A percentile compares a stretch with the other conserved stretches of the same genome.
phyloP scores from a whole-genome alignment of 37 sponge, comb jelly and placozoan species.

The Aplysina aerophoba region DNA sequence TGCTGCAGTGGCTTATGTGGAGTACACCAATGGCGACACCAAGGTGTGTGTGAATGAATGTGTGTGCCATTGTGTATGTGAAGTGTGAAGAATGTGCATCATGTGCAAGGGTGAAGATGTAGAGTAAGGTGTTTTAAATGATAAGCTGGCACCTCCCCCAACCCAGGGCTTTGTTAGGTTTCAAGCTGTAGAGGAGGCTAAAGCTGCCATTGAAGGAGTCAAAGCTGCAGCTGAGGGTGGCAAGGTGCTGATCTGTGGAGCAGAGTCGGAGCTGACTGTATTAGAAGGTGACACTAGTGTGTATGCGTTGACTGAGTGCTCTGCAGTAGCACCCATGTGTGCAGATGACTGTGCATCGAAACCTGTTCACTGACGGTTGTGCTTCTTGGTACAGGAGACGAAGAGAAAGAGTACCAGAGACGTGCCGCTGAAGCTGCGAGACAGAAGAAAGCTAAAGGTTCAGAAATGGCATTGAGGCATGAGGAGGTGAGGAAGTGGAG shows the following conservation, averaged over 20 bases:
- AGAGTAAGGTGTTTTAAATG: neutral
- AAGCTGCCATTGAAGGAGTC: constrained; percentile 54
- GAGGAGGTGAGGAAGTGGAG: neutral
- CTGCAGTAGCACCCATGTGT: neutral
- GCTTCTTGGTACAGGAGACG: constrained; percentile 31
- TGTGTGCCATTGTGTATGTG: constrained; percentile 8
- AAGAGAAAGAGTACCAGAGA: constrained; percentile 60
- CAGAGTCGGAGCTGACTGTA: constrained; percentile 43
- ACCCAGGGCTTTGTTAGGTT: constrained; percentile 77
- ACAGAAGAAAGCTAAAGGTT: constrained; percentile 27
- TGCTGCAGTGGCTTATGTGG: constrained; percentile 71
- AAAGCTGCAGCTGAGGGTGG: constrained; percentile 33
- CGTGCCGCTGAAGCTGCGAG: constrained; percentile 17
- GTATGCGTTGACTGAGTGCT: neutral
- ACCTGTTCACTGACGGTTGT: neutral
- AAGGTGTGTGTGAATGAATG: constrained; percentile 52
- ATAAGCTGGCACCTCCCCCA: no score
- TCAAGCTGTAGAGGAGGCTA: constrained; percentile 61
- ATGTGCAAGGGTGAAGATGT: no score
- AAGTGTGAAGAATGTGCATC: neutral
- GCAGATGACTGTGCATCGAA: neutral
- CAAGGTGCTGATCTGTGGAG: constrained; percentile 45
- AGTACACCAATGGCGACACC: constrained; percentile 62
- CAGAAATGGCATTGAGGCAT: neutral
- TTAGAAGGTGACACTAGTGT: constrained; percentile 59